These are phyloP conservation scores for Opisthocomus hoazin DNA, from an alignment of 2,113 vertebrate genomes.

Conservation along the genomic window DNA sequence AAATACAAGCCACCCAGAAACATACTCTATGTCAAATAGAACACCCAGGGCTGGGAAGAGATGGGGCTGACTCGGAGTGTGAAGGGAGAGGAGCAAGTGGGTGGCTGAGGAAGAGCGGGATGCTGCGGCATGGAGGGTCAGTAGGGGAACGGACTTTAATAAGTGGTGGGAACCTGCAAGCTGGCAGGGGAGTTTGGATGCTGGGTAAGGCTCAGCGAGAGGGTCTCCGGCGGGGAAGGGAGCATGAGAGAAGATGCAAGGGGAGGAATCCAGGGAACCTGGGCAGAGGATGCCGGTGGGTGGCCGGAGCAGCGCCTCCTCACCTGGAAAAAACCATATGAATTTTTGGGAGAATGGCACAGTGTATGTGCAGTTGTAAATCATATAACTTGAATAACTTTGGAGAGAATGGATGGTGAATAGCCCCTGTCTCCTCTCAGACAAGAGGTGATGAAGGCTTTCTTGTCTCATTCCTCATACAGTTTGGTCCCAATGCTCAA, in stretches of 20 bases:
- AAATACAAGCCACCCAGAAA: constrained; percentile 14
- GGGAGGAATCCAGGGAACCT: background rate
- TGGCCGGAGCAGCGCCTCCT: background rate
- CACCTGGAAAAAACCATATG: background rate
- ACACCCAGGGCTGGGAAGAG: background rate
- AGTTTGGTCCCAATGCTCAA: background rate
- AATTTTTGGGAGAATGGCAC: background rate
- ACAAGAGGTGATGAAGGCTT: background rate
- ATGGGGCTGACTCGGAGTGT: background rate
- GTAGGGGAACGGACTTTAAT: background rate
- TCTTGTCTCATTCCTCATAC: background rate
- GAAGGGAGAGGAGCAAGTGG: background rate
- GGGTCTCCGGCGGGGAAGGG: background rate
- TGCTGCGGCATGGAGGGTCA: background rate
- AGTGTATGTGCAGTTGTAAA: background rate
- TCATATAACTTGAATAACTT: background rate
- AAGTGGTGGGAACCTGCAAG: background rate
- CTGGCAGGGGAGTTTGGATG: background rate
- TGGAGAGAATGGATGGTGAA: background rate
- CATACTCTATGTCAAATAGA: background rate
- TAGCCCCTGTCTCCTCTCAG: background rate
- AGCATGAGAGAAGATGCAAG: background rate
- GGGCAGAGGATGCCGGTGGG: background rate
- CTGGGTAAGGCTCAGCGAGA: background rate
- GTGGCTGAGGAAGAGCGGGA: background rate